A percentile compares a stretch with the other conserved stretches of the same genome.
phyloP scores from a whole-genome alignment of 2,113 vertebrate species.

The Cyprinodon brontotheroides region DNA sequence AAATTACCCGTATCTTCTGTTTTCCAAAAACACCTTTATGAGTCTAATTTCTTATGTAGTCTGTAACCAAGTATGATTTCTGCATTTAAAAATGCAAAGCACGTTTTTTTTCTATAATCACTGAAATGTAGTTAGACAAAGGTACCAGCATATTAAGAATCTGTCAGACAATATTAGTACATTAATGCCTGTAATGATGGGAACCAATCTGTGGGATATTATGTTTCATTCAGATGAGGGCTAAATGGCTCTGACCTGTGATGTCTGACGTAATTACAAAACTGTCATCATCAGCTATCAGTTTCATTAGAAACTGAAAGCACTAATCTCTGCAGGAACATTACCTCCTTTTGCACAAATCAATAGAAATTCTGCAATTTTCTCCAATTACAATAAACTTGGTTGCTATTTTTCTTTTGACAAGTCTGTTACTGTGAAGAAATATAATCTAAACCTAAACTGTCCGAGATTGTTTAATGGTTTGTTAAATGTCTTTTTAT shows the following conservation, averaged over 20 bases:
- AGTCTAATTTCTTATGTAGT: not conserved
- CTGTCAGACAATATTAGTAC: constrained; percentile 19
- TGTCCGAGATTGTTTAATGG: not conserved
- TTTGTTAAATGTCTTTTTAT: constrained; percentile 10
- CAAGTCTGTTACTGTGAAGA: constrained; percentile 3
- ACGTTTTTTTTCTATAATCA: not conserved
- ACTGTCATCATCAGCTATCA: constrained; percentile 15
- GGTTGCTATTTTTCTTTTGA: not conserved
- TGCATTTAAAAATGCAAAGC: not conserved
- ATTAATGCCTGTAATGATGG: constrained; percentile 22
- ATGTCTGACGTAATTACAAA: constrained; percentile 18
- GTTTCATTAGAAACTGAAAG: constrained; percentile 14
- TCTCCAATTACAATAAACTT: not conserved
- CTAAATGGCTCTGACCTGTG: constrained; percentile 15
- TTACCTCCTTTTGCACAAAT: constrained; percentile 12
- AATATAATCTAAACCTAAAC: constrained; percentile 7
- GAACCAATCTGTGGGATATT: constrained; percentile 8
- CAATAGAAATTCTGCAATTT: constrained; percentile 8
- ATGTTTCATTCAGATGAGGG: constrained; percentile 15
- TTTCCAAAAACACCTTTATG: not conserved
- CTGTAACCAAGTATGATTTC: not conserved
- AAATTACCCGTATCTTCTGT: not conserved
- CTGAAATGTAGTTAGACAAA: not conserved
- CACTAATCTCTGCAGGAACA: constrained; percentile 1
- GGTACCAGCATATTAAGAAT: constrained; percentile 6